Percentiles rank a stretch among this genome's conserved stretches.
Evolutionary conservation across 1,140 invertebrate genomes (phyloP).

Genomic region (Geopemphigus sp.): DNA sequence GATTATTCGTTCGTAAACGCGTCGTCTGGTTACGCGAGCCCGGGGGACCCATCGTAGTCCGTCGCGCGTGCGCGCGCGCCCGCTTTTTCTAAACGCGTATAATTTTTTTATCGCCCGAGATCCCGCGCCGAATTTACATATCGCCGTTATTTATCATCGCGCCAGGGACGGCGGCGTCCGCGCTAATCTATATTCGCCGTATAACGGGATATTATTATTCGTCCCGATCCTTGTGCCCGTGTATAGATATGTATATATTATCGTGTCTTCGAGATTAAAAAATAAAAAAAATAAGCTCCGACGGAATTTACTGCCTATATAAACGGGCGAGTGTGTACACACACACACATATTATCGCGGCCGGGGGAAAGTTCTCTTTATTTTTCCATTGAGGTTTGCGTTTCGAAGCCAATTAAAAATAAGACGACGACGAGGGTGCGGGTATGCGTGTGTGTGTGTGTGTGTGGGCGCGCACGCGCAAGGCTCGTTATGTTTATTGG

Average conservation of each 20-base stretch:
- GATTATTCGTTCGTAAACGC: slow-evolving; percentile 40
- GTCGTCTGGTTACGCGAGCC: slow-evolving; percentile 4
- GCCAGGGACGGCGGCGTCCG: neutral
- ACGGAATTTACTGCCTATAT: slow-evolving; percentile 11
- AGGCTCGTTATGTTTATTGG: slow-evolving; percentile 48
- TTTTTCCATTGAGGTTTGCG: slow-evolving; percentile 47
- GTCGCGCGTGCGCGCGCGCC: neutral
- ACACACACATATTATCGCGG: neutral
- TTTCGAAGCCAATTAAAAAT: slow-evolving; percentile 46
- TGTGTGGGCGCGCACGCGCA: neutral
- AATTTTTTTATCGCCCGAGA: slow-evolving; percentile 47
- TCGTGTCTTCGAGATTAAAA: slow-evolving; percentile 47
- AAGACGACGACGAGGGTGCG: slow-evolving; percentile 4
- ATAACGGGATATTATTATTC: slow-evolving; percentile 44
- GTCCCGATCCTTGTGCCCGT: neutral
- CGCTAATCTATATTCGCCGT: slow-evolving; percentile 41
- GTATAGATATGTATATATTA: slow-evolving; percentile 18
- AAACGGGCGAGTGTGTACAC: no score
- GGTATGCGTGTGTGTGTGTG: no score
- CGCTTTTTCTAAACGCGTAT: slow-evolving; percentile 14
- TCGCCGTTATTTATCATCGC: neutral
- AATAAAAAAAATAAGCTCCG: neutral
- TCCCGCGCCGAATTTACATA: slow-evolving; percentile 34
- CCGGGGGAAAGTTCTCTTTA: slow-evolving; percentile 30
- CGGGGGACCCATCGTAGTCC: slow-evolving; percentile 10